These are phyloP conservation scores for Grammomys dolichurus DNA, from an alignment of 2,113 vertebrate genomes.

Conservation along the genomic window DNA sequence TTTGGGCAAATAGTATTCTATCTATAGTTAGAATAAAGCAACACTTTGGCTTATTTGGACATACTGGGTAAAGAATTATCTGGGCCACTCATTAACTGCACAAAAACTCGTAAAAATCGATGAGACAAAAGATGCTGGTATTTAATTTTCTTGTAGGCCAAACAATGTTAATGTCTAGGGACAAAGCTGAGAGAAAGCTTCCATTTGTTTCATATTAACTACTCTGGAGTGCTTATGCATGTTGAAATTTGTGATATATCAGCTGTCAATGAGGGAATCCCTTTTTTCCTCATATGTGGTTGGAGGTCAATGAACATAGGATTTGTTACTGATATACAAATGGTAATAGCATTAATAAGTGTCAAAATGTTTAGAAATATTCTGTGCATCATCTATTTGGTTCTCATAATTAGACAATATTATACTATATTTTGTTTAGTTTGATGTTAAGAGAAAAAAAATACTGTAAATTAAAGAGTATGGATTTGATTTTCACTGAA, in stretches of 20 bases:
- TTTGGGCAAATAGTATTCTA: neutral
- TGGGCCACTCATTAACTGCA: no score
- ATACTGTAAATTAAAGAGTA: neutral
- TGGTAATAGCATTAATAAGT: slow-evolving; percentile 3
- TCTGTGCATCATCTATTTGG: neutral
- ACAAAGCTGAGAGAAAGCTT: neutral
- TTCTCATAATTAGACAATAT: neutral
- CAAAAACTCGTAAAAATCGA: neutral
- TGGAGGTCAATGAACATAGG: neutral
- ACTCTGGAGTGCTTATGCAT: no score
- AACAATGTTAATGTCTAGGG: neutral
- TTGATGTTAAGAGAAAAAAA: neutral
- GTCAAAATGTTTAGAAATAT: neutral
- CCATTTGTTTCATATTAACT: neutral
- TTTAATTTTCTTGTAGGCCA: neutral
- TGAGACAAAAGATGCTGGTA: neutral
- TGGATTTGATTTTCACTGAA: neutral
- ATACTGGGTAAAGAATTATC: neutral
- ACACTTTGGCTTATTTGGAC: neutral
- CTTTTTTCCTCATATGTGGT: neutral
- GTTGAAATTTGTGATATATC: neutral
- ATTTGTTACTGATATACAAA: neutral
- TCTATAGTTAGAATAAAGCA: neutral
- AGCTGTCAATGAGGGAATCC: neutral
- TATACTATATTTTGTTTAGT: slow-evolving; percentile 33